Base-by-base conservation (phyloP, 2,888 invertebrate species). In the Eristalis pertinax region DNA sequence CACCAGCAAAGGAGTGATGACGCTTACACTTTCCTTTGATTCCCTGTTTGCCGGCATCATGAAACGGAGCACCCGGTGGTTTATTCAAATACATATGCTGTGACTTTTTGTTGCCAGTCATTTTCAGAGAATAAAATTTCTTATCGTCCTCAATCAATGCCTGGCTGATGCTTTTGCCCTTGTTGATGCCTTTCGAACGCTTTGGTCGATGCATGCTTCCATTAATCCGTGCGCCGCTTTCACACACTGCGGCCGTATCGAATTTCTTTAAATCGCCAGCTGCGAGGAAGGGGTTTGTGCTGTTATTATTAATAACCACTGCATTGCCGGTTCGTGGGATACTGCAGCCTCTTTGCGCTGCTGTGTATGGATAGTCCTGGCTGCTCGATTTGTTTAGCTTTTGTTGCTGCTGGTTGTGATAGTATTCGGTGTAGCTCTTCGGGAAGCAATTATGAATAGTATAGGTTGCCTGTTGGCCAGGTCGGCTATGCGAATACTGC, bases 1-100 rank as follows among this genome's bases (percentile, higher is more conserved):
- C 90, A 91, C 92, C 91, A 91, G 92, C 91, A 91, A 92, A 92
- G 89, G 92, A 93, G 89, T 93, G 92, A 91, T 93, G 93, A 83
- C 92, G 90, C 89, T 92, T 93, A 89, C 93, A 93, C 82, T 92
- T 92, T 75, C 89, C 41, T 63, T 77, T 38, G 74, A 65, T 24
- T 68, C 32, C 19, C 75, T 80, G 63, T 65, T 78, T 60, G 75
- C 87, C 74, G 86, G 32, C 10, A 50, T 73, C 72, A 60, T 62
- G 56, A 11, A 64, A 43, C 63, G 89, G 89, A 75, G 74, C 85
- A 56, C 68, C 64, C 72, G 77, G 74, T 32, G 85, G 56, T 64
- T 80, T 87, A 80, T 80, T 80, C 83, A 73, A 84, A 84, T 87
- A 84, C 72, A 87, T 79, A 76, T 87, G 87, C 80, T 84, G 84